phyloP scores from a whole-genome alignment of 1,140 invertebrate genomes.

The Eriosoma lanigerum region DNA sequence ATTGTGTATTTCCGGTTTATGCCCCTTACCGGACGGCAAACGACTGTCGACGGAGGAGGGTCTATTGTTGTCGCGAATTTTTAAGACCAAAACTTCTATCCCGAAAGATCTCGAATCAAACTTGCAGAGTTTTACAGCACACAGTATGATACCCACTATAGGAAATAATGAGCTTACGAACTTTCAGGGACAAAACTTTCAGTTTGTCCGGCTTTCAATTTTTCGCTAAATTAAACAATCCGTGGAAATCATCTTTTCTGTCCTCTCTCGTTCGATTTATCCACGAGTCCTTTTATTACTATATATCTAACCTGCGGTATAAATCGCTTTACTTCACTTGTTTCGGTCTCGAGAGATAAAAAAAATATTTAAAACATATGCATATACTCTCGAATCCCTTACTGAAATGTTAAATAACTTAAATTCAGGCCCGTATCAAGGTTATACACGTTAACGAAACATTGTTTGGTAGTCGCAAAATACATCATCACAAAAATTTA shows the following conservation, averaged over 20 bases:
- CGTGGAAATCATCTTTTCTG: constrained; percentile 14
- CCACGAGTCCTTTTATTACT: not conserved
- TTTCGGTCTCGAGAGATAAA: too few relatives aligned
- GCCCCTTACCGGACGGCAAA: not conserved
- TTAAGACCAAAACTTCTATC: constrained; percentile 9
- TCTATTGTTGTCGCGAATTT: not conserved
- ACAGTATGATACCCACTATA: not conserved
- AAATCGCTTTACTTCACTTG: too few relatives aligned
- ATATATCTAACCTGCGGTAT: too few relatives aligned
- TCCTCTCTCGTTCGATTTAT: not conserved
- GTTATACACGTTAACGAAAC: too few relatives aligned
- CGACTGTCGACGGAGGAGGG: not conserved
- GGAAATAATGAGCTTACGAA: constrained; percentile 45
- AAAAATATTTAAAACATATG: too few relatives aligned
- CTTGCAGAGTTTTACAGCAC: not conserved
- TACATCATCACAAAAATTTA: too few relatives aligned
- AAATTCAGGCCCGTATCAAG: too few relatives aligned
- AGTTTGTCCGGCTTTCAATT: constrained; percentile 20
- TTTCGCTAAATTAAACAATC: constrained; percentile 39
- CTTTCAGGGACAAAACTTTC: constrained; percentile 29
- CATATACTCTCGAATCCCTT: too few relatives aligned
- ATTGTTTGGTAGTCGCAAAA: too few relatives aligned
- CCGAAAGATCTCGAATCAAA: constrained; percentile 15
- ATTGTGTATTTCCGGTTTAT: not conserved
- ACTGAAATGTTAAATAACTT: too few relatives aligned